These are phyloP conservation scores for Macrosteles quadrilineatus DNA, from an alignment of 1,140 invertebrate species.

Conservation along the genomic window DNA sequence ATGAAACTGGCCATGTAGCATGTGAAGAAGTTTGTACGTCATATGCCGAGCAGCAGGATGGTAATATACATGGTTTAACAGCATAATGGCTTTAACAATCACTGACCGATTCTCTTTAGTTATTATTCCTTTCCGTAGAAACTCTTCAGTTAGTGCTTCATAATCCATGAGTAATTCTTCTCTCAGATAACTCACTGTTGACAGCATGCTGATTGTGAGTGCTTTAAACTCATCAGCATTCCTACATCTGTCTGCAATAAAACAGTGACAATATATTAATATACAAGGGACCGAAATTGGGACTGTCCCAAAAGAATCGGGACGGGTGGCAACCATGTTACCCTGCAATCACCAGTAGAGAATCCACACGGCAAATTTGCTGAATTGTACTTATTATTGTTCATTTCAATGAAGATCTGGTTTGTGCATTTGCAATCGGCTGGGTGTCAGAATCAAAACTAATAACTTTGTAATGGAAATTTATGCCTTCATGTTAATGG, in stretches of 20 bases:
- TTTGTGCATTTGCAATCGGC: too few species aligned
- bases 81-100: neutral
- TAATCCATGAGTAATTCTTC: neutral
- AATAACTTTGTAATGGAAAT: too few species aligned
- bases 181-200: neutral
- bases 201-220: slow-evolving; percentile 12
- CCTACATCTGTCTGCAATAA: neutral
- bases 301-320: too few species aligned
- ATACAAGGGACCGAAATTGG: too few species aligned
- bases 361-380: too few species aligned
- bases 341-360: too few species aligned
- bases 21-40: slow-evolving; percentile 6
- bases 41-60: neutral
- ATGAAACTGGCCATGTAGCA: neutral
- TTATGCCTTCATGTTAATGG: too few species aligned
- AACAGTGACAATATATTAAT: too few species aligned
- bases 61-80: slow-evolving; percentile 5
- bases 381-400: too few species aligned
- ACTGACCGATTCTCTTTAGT: neutral
- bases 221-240: neutral
- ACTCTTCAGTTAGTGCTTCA: slow-evolving; percentile 2
- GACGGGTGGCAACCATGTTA: too few species aligned
- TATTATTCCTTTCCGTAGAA: neutral
- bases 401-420: too few species aligned
- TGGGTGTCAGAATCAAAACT: too few species aligned